phyloP scores from a whole-genome alignment of 1,140 invertebrate species.

The Sminthurinus signatus region DNA sequence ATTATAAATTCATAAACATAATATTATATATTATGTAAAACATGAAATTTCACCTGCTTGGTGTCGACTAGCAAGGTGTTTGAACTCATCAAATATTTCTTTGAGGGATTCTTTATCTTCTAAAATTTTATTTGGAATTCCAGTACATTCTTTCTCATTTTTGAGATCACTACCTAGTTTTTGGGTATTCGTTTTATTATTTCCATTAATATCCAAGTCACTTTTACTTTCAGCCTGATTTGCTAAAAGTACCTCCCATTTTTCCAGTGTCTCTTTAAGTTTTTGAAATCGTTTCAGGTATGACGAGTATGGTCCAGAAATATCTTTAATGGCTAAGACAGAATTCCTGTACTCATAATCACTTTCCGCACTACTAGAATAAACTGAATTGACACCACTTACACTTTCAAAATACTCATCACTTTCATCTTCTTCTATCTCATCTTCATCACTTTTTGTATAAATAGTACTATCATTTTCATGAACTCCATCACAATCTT shows the following conservation, averaged over 20 bases:
- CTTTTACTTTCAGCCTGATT: no score
- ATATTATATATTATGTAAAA: no score
- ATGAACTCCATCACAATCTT: no score
- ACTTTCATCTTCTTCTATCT: neutral
- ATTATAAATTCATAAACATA: no score
- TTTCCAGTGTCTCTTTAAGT: slow-evolving; percentile 14
- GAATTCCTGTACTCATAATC: neutral
- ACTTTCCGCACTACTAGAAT: neutral
- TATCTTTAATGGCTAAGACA: neutral
- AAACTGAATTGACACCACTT: neutral
- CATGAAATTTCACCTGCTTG: no score
- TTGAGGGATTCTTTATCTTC: slow-evolving; percentile 1
- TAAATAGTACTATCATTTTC: no score
- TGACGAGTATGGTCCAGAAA: neutral
- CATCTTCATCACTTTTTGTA: no score
- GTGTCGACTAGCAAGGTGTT: slow-evolving; percentile 10
- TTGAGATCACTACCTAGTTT: neutral
- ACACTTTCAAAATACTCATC: neutral
- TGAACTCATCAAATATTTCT: neutral
- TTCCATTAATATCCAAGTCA: no score
- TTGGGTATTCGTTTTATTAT: no score
- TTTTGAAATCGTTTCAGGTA: slow-evolving; percentile 17
- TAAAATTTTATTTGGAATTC: neutral
- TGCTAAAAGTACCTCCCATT: slow-evolving; percentile 14
- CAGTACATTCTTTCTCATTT: neutral